A percentile compares a stretch with the other conserved stretches of the same genome.
phyloP scores from a whole-genome alignment of 2,797 vertebrate species.

The Melanotaenia maccullochi region DNA sequence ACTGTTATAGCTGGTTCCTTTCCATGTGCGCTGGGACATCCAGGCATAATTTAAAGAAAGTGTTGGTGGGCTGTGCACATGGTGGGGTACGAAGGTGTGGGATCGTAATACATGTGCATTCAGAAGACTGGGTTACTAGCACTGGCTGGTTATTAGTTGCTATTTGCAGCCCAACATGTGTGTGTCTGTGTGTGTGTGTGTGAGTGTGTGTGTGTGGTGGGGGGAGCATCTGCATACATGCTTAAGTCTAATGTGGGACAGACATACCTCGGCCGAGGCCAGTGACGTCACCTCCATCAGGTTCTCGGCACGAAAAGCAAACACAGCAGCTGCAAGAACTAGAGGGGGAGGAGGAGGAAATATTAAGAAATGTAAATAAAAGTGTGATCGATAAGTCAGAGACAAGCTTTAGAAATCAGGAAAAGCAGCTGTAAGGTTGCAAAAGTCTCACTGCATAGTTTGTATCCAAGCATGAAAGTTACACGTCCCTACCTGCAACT shows the following conservation, averaged over 20 bases:
- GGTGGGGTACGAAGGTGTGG: slow-evolving; percentile 2
- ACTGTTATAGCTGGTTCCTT: background rate
- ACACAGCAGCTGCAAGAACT: slow-evolving; percentile 97
- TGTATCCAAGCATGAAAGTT: background rate
- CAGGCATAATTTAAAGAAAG: slow-evolving; percentile 17
- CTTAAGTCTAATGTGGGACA: slow-evolving; percentile 64
- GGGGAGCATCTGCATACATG: slow-evolving; percentile 15
- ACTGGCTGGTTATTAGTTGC: slow-evolving; percentile 83
- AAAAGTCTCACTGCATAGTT: background rate
- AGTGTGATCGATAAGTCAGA: background rate
- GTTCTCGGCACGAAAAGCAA: slow-evolving; percentile 98
- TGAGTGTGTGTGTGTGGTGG: slow-evolving; percentile 22
- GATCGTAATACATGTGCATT: slow-evolving; percentile 74
- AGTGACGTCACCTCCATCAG: slow-evolving; percentile 99
- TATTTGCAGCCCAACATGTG: slow-evolving; percentile 86
- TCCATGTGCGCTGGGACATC: slow-evolving; percentile 22
- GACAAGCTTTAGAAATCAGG: background rate
- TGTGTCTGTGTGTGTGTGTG: slow-evolving; percentile 24
- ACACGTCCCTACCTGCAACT: slow-evolving; percentile 86
- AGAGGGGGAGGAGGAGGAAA: slow-evolving; percentile 14
- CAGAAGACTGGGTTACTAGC: slow-evolving; percentile 81
- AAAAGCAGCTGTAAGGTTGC: too few relatives aligned
- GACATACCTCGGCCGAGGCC: slow-evolving; percentile 93
- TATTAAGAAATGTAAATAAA: background rate
- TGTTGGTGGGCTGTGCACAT: background rate